Conservation (phyloP, 2,113 vertebrate genomes). For the Poicephalus meyeri region DNA sequence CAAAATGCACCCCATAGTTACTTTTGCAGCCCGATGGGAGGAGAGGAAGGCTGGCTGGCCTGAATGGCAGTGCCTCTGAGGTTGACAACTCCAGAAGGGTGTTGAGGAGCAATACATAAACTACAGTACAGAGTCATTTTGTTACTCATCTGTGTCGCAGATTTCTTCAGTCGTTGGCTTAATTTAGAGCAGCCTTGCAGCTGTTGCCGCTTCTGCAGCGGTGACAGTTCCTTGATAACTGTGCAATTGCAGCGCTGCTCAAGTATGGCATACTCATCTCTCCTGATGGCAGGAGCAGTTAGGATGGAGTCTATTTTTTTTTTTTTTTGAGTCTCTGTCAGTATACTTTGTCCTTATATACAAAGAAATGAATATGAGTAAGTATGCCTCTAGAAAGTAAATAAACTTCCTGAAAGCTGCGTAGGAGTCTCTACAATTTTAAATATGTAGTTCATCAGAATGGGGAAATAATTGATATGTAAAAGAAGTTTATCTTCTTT, state of each 20-base stretch:
- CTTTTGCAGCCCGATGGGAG: fast-evolving
- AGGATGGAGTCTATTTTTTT: not conserved
- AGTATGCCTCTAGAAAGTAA: not conserved
- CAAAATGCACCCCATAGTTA: fast-evolving
- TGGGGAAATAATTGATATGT: not conserved
- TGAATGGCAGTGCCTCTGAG: not conserved
- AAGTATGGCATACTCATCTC: not conserved
- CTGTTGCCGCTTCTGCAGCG: fast-evolving
- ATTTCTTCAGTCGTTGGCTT: not conserved
- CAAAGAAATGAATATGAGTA: not conserved
- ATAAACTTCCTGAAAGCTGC: not conserved
- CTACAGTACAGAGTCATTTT: fast-evolving
- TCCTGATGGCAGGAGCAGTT: not conserved
- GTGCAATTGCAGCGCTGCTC: not conserved
- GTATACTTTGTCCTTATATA: not conserved
- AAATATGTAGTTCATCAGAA: not conserved
- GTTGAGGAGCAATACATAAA: not conserved
- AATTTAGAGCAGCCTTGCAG: not conserved
- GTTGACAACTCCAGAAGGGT: not conserved
- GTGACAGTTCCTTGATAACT: not conserved
- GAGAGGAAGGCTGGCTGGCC: not conserved
- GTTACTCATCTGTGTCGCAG: not conserved
- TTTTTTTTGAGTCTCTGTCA: not conserved
- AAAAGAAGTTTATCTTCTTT: not conserved
- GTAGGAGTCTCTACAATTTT: not conserved